phyloP scores from a whole-genome alignment of 1,140 invertebrate genomes.

The Aphaenogaster ashmeadi region DNA sequence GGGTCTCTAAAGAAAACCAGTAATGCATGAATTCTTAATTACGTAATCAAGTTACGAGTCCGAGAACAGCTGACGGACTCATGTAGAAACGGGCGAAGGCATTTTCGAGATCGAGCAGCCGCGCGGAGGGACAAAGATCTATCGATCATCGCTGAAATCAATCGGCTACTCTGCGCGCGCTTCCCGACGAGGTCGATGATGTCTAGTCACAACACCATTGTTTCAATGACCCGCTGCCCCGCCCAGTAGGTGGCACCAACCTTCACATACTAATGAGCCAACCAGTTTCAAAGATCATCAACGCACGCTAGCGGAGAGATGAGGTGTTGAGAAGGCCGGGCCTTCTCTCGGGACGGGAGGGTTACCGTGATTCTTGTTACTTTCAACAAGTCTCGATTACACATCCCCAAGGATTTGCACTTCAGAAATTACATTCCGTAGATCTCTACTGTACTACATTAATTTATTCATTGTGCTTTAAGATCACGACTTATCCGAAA shows the following conservation, averaged over 20 bases:
- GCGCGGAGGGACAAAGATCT: conserved; percentile 37
- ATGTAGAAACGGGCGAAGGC: background rate
- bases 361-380: conserved; percentile 28
- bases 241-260: conserved; percentile 79
- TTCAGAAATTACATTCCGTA: background rate
- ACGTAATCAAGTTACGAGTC: background rate
- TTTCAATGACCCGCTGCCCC: conserved; percentile 79
- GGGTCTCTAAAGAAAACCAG: background rate
- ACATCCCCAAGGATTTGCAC: background rate
- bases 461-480: background rate
- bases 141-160: conserved; percentile 78
- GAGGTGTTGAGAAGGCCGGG: conserved; percentile 72
- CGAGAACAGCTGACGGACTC: background rate
- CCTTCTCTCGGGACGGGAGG: conserved; percentile 34
- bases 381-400: conserved; percentile 25
- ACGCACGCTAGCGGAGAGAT: conserved; percentile 62
- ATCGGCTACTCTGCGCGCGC: conserved; percentile 64
- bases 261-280: conserved; percentile 78
- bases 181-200: conserved; percentile 71
- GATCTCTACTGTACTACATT: background rate
- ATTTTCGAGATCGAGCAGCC: conserved; percentile 51
- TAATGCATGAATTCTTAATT: background rate
- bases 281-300: conserved; percentile 78
- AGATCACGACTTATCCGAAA: background rate
- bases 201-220: conserved; percentile 79